Conservation (phyloP, 2,888 invertebrate genomes). For the Protophormia terraenovae region DNA sequence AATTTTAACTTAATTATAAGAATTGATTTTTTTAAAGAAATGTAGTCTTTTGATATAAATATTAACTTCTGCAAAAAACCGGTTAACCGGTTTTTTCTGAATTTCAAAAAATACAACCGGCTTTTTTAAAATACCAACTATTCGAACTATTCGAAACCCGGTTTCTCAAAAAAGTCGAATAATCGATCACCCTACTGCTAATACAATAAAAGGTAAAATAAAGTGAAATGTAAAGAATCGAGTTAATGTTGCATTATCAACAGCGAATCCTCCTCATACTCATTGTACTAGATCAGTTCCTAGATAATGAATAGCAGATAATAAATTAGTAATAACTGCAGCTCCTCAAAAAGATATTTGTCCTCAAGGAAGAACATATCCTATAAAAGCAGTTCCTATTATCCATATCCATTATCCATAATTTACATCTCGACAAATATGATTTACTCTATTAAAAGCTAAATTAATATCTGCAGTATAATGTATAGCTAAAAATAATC, state of each 20-base stretch:
- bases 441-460: slow-evolving; percentile 86
- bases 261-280: slow-evolving; percentile 89
- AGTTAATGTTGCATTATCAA: slow-evolving; percentile 88
- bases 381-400: slow-evolving; percentile 89
- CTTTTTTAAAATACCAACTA: too few species aligned
- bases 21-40: too few species aligned
- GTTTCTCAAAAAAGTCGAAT: too few species aligned
- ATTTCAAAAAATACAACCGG: too few species aligned
- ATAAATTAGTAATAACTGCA: slow-evolving; percentile 89
- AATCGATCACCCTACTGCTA: too few species aligned
- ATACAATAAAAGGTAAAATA: slow-evolving; percentile 87
- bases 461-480: slow-evolving; percentile 85
- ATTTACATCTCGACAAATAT: slow-evolving; percentile 84
- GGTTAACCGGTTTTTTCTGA: too few species aligned
- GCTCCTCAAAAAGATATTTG: slow-evolving; percentile 92
- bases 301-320: slow-evolving; percentile 88
- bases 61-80: too few species aligned
- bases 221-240: slow-evolving; percentile 89
- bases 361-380: slow-evolving; percentile 89
- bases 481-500: slow-evolving; percentile 87
- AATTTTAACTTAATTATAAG: too few species aligned
- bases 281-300: slow-evolving; percentile 85
- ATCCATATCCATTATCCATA: too few species aligned
- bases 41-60: too few species aligned
- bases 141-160: too few species aligned